A percentile compares a stretch with the other conserved stretches of the same genome.
phyloP scores from a whole-genome alignment of 2,888 invertebrate species.

The Cactoblastis cactorum region DNA sequence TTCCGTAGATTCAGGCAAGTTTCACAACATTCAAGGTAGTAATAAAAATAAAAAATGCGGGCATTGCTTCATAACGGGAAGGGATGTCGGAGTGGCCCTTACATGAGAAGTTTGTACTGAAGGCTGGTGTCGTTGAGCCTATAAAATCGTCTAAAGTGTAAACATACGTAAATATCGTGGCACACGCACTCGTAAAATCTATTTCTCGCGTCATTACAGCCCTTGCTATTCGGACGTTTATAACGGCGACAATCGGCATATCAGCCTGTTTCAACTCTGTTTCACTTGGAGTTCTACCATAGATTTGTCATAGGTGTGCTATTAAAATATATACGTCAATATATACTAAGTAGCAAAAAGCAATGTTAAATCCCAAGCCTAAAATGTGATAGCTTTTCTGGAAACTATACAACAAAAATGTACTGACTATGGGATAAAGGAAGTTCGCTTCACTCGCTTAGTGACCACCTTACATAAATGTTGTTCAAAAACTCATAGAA shows the following conservation, averaged over 20 bases:
- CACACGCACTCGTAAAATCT: slow-evolving; percentile 75
- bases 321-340: too few species aligned
- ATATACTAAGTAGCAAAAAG: too few species aligned
- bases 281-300: too few species aligned
- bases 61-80: slow-evolving; percentile 19
- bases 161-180: slow-evolving; percentile 75
- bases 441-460: too few species aligned
- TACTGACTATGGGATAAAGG: too few species aligned
- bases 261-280: slow-evolving; percentile 20
- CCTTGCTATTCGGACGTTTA: slow-evolving; percentile 51
- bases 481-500: too few species aligned
- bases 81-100: slow-evolving; percentile 47
- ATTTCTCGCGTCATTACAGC: slow-evolving; percentile 67
- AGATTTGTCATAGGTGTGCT: too few species aligned
- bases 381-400: too few species aligned
- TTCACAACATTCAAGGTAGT: slow-evolving; percentile 26
- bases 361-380: too few species aligned
- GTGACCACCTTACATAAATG: too few species aligned
- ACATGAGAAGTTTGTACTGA: slow-evolving; percentile 48
- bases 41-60: slow-evolving; percentile 24
- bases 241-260: slow-evolving; percentile 46
- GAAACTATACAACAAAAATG: too few species aligned
- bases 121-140: slow-evolving; percentile 74
- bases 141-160: slow-evolving; percentile 74
- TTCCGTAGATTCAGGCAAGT: slow-evolving; percentile 24